phyloP scores from a whole-genome alignment of 2,797 vertebrate species.

The Enteromius anoplus region DNA sequence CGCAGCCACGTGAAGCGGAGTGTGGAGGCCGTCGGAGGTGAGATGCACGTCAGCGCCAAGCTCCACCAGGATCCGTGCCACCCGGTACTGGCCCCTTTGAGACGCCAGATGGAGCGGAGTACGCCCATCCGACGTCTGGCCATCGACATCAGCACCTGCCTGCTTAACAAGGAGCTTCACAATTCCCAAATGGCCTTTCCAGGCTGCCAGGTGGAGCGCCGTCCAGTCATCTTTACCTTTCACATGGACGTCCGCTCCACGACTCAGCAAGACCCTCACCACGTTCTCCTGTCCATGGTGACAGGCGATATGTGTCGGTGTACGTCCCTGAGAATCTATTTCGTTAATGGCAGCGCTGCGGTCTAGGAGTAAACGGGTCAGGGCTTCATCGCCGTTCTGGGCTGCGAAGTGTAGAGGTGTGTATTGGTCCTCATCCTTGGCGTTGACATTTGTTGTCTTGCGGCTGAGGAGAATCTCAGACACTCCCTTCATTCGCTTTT shows the following conservation, averaged over 20 bases:
- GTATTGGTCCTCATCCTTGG: conserved; percentile 96
- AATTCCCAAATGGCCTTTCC: conserved; percentile 93
- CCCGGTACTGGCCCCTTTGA: conserved; percentile 92
- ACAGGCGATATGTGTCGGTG: conserved; percentile 91
- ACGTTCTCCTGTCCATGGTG: conserved; percentile 94
- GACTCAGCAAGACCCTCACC: conserved; percentile 88
- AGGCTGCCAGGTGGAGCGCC: conserved; percentile 90
- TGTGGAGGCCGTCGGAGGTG: conserved; percentile 71
- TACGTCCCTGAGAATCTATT: conserved; percentile 91
- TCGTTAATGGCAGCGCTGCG: conserved; percentile 84
- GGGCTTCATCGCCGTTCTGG: conserved; percentile 91
- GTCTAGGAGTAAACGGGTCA: conserved; percentile 89
- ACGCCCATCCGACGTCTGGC: conserved; percentile 87
- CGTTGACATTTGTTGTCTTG: conserved; percentile 89
- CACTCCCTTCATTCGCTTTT: conserved; percentile 83
- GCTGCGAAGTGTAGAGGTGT: conserved; percentile 95
- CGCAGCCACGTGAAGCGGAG: conserved; percentile 88
- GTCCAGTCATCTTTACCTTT: conserved; percentile 92
- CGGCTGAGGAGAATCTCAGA: conserved; percentile 87
- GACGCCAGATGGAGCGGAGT: conserved; percentile 92
- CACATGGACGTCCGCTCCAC: conserved; percentile 82
- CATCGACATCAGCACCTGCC: conserved; percentile 81
- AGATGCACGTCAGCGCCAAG: conserved; percentile 80
- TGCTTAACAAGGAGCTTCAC: conserved; percentile 93
- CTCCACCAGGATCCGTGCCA: conserved; percentile 93